phyloP scores from a whole-genome alignment of 2,113 vertebrate species.

The Pantherophis guttatus region DNA sequence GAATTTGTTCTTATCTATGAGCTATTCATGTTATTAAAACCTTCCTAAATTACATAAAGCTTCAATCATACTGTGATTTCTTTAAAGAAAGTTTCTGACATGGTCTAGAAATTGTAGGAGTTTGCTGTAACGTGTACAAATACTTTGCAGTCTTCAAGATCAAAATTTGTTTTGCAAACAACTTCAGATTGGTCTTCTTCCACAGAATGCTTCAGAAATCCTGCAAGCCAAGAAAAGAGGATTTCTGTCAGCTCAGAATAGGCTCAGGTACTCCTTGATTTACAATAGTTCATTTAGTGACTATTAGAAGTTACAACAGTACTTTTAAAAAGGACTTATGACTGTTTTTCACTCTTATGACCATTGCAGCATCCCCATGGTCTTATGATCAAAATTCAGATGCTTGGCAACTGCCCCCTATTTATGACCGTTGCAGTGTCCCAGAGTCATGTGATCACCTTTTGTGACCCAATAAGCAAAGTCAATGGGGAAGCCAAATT shows the following conservation, averaged over 20 bases:
- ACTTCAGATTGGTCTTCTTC: background rate
- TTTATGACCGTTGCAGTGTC: too few species aligned
- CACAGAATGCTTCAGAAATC: background rate
- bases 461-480: too few species aligned
- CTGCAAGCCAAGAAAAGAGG: background rate
- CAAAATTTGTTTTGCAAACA: background rate
- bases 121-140: background rate
- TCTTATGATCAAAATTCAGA: background rate
- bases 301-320: background rate
- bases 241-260: background rate
- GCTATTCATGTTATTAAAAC: conserved; percentile 3
- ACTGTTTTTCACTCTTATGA: background rate
- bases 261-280: background rate
- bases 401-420: too few species aligned
- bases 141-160: background rate
- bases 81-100: background rate
- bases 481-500: too few species aligned
- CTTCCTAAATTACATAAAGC: background rate
- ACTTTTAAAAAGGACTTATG: background rate
- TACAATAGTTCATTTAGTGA: background rate
- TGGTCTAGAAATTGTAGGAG: background rate
- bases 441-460: too few species aligned
- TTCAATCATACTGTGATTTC: conserved; percentile 10
- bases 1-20: background rate
- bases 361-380: background rate